phyloP scores from a whole-genome alignment of 2,797 vertebrate genomes.

The Etheostoma perlongum region DNA sequence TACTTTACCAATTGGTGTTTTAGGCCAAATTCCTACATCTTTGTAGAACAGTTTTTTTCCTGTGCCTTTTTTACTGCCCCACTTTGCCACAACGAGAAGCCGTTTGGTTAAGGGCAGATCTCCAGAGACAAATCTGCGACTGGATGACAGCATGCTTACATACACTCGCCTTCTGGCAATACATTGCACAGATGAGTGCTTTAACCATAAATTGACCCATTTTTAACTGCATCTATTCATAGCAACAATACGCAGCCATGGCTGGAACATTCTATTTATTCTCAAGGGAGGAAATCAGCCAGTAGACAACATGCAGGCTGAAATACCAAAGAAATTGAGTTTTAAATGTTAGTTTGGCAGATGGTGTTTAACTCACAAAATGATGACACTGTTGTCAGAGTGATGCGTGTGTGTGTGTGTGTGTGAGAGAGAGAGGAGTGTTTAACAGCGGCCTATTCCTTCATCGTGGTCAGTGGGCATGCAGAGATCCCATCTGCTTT shows the following conservation, averaged over 20 bases:
- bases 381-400: conserved; percentile 40
- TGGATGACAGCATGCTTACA: conserved; percentile 83
- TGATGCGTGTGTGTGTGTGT: conserved; percentile 13
- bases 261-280: conserved; percentile 70
- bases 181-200: conserved; percentile 83
- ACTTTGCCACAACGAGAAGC: conserved; percentile 62
- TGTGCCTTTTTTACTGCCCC: conserved; percentile 50
- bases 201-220: conserved; percentile 85
- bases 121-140: conserved; percentile 78
- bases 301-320: conserved; percentile 38
- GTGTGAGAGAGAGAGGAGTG: conserved; percentile 10
- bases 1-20: not conserved
- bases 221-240: conserved; percentile 82
- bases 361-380: conserved; percentile 62
- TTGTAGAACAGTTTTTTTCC: conserved; percentile 10
- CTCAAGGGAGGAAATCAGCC: conserved; percentile 53
- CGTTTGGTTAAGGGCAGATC: conserved; percentile 73
- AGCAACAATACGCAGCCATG: conserved; percentile 64
- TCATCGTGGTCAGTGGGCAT: conserved; percentile 62
- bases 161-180: conserved; percentile 82
- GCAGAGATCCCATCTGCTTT: conserved; percentile 77
- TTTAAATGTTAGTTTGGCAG: conserved; percentile 45
- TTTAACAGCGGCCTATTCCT: conserved; percentile 33
- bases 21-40: not conserved
- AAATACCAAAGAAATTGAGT: conserved; percentile 26